These are phyloP conservation scores for Strigamia transsilvanica DNA, from an alignment of 2,888 invertebrate genomes.

Conservation along the genomic window DNA sequence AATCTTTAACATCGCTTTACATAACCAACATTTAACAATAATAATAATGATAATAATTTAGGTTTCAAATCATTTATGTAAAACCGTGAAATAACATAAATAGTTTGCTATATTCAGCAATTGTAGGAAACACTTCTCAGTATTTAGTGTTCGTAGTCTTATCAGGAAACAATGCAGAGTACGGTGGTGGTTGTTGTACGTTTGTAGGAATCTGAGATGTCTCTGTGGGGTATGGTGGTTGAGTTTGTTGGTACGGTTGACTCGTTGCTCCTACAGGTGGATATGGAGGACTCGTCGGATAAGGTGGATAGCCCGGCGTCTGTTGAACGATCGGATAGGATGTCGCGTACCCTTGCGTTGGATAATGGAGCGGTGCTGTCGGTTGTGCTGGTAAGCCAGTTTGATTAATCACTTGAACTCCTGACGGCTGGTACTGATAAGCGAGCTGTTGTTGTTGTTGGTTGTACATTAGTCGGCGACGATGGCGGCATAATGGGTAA, in stretches of 20 bases:
- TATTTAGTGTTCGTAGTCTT: neutral
- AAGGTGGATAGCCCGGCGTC: neutral
- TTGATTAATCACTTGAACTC: neutral
- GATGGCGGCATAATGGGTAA: neutral
- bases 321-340: neutral
- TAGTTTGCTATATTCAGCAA: neutral
- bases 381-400: neutral
- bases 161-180: neutral
- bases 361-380: neutral
- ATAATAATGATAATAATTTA: too few species aligned
- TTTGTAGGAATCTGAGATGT: neutral
- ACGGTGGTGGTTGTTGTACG: neutral
- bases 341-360: neutral
- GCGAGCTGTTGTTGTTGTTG: neutral
- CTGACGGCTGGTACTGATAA: slow-evolving; percentile 7
- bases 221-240: neutral
- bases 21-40: too few species aligned
- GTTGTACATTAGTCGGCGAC: neutral
- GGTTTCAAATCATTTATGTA: too few species aligned
- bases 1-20: too few species aligned
- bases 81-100: neutral
- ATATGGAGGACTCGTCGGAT: neutral
- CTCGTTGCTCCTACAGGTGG: neutral
- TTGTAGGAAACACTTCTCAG: neutral
- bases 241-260: neutral